Evolutionary conservation across 2,888 invertebrate species (phyloP), one percentile per base, ranked within the genome.

Genomic region (Azorinus chamasolen): DNA sequence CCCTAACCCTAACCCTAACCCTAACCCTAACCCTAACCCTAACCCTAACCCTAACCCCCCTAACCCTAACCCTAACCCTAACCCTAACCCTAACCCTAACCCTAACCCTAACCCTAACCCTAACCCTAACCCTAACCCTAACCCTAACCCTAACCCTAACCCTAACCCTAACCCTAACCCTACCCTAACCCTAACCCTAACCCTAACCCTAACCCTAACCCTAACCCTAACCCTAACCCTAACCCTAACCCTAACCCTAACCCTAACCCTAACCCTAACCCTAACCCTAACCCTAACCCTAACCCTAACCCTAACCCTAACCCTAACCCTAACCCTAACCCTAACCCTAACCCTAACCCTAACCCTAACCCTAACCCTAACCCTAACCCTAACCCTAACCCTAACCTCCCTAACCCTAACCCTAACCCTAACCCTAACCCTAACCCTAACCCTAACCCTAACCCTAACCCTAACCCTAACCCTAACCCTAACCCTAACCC

Each of bases 271-370:
- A 32, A 4, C 32, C 32, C 10, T 6, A 32, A 4, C 32, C 32
- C 10, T 6, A 32, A 4, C 32, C 32, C 10, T 6, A 32, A 4
- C 32, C 32, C 10, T 6, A 32, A 4, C 32, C 32, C 10, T 6
- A 32, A 4, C 32, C 32, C 10, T 6, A 32, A 4, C 32, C 32
- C 10, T 6, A 32, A 4, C 32, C 32, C 10, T 6, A 32, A 4
- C 72, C 79, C 79, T 79, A 83, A 76, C 83, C 83, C 78, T 71
- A 77, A 83, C 76, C 83, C 81, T 73, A 81, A 81, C 72, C 83
- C 80, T 71, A 79, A 79, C 69, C 79, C 57, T 62, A 61, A 70
- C 65, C 70, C 69, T 62, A 59, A 69, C 46, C 69, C 81, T 58
- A 69, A 73, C 65, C 72, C 75, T 54, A 54, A 71, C 50, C 76